Conservation (phyloP, 2,888 invertebrate genomes). For the Tiliacea citrago region DNA sequence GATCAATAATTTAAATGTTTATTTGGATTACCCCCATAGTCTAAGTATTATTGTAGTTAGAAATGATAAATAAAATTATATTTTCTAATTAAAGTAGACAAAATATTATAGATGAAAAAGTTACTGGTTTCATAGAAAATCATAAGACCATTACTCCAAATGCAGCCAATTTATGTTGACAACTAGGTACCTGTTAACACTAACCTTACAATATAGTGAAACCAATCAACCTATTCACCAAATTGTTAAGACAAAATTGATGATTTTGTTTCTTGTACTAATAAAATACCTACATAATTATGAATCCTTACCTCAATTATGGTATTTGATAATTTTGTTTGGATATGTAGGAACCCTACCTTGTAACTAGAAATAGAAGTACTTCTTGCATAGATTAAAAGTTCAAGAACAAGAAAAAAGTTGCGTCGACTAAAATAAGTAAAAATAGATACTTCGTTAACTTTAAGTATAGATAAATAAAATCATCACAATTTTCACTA, state of each 20-base stretch:
- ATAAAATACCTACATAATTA: not conserved
- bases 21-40: too few species aligned
- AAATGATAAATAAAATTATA: too few species aligned
- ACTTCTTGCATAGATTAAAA: slow-evolving; percentile 22
- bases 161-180: not conserved
- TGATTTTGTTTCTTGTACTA: not conserved
- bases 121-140: not conserved
- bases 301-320: too few species aligned
- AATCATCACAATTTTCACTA: not conserved
- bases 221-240: not conserved
- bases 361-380: not conserved
- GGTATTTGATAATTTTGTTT: not conserved
- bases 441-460: not conserved
- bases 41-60: too few species aligned
- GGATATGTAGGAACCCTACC: not conserved
- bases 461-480: slow-evolving; percentile 4
- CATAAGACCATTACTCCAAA: not conserved
- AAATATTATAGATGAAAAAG: too few species aligned
- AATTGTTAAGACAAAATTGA: slow-evolving; percentile 6
- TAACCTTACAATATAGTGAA: not conserved
- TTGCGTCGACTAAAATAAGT: slow-evolving; percentile 1
- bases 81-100: too few species aligned
- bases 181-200: not conserved
- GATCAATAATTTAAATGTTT: too few species aligned
- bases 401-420: slow-evolving; percentile 19